Evolutionary conservation across 2,797 vertebrate species (phyloP).

Genomic region (Xenops minutus): DNA sequence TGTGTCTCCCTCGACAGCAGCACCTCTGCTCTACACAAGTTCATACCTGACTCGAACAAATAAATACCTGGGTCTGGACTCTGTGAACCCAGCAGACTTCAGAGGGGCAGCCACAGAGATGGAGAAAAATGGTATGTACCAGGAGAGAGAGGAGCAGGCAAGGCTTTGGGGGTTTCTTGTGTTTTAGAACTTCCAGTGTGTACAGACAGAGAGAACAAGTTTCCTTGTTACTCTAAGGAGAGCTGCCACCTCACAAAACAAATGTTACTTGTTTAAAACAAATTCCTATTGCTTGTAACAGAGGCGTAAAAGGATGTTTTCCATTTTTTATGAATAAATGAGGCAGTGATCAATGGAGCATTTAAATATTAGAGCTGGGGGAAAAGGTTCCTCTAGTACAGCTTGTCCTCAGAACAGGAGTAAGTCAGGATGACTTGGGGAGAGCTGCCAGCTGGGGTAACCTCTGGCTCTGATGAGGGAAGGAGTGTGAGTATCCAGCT

Average conservation of each 20-base stretch:
- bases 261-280: background rate
- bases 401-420: background rate
- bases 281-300: background rate
- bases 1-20: constrained; percentile 67
- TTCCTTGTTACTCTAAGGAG: background rate
- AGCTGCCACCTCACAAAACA: background rate
- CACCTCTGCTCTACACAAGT: constrained; percentile 65
- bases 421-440: background rate
- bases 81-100: constrained; percentile 58
- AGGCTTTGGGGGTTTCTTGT: background rate
- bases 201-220: background rate
- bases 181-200: background rate
- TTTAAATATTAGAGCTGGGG: background rate
- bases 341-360: background rate
- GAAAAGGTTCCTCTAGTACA: background rate
- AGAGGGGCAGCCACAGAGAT: constrained; percentile 55
- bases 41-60: constrained; percentile 65
- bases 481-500: background rate
- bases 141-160: background rate
- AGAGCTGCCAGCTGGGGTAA: background rate
- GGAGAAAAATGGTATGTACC: constrained; percentile 73
- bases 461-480: background rate
- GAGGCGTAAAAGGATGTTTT: background rate
- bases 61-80: constrained; percentile 47
- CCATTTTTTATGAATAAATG: background rate